phyloP scores from a whole-genome alignment of 2,113 vertebrate species.

The Peromyscus leucopus region DNA sequence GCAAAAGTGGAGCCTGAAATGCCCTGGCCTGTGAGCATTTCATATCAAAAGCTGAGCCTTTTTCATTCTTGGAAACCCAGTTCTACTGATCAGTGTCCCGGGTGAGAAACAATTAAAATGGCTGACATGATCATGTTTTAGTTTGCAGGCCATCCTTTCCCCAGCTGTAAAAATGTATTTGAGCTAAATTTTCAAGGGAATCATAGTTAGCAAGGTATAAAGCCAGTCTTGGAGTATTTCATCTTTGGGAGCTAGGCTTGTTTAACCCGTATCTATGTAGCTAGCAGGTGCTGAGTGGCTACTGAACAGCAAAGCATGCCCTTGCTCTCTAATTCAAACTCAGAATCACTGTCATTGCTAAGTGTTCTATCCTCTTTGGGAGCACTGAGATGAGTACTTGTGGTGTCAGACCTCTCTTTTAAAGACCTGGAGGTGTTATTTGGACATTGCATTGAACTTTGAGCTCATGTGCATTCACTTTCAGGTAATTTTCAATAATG shows the following conservation, averaged over 20 bases:
- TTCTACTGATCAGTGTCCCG: slow-evolving; percentile 34
- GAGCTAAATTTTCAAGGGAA: not conserved
- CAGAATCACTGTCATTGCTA: slow-evolving; percentile 16
- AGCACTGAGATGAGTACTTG: slow-evolving; percentile 21
- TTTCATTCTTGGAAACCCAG: slow-evolving; percentile 50
- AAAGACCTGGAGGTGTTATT: slow-evolving; percentile 59
- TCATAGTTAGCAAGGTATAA: slow-evolving; percentile 9
- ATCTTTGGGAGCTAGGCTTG: slow-evolving; percentile 33
- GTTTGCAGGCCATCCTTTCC: not conserved
- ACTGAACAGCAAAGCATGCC: not conserved
- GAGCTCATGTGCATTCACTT: not conserved
- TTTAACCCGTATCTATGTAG: slow-evolving; percentile 61
- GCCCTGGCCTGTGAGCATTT: slow-evolving; percentile 7
- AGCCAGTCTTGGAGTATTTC: not conserved
- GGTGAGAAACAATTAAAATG: slow-evolving; percentile 9
- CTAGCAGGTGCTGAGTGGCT: slow-evolving; percentile 40
- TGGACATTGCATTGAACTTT: slow-evolving; percentile 37
- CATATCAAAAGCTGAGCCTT: slow-evolving; percentile 46
- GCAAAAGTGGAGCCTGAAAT: slow-evolving; percentile 59
- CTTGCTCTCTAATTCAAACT: slow-evolving; percentile 44
- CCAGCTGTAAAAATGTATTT: slow-evolving; percentile 45
- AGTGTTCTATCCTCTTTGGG: slow-evolving; percentile 32
- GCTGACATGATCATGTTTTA: slow-evolving; percentile 42
- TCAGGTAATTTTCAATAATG: slow-evolving; percentile 59
- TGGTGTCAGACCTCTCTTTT: slow-evolving; percentile 38